phyloP scores from a whole-genome alignment of 2,113 vertebrate genomes.

The Percina caprodes region DNA sequence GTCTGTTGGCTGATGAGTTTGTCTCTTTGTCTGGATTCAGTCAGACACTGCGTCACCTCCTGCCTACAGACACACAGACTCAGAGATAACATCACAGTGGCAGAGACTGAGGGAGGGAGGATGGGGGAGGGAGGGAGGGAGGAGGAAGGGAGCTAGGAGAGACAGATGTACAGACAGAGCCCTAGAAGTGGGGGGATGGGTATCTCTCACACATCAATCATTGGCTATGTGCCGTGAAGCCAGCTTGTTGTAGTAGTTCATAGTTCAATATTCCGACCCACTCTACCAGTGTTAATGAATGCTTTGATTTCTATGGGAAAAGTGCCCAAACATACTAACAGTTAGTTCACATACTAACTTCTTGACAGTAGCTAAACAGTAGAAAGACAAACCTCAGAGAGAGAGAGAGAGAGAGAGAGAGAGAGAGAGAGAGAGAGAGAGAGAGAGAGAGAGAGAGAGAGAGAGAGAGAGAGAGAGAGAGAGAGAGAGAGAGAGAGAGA shows the following conservation, averaged over 20 bases:
- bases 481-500: not conserved
- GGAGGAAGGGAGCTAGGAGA: conserved; percentile 64
- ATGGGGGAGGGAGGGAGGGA: conserved; percentile 24
- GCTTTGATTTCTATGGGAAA: conserved; percentile 50
- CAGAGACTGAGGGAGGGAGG: conserved; percentile 75
- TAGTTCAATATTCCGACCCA: conserved; percentile 72
- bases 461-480: not conserved
- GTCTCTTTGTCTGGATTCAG: conserved; percentile 87
- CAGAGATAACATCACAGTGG: conserved; percentile 88
- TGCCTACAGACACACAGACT: conserved; percentile 89
- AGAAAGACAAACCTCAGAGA: conserved; percentile 9
- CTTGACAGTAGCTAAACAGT: conserved; percentile 18
- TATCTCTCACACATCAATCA: conserved; percentile 84
- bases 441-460: not conserved
- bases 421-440: not conserved
- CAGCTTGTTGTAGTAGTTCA: conserved; percentile 76
- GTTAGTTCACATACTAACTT: conserved; percentile 54
- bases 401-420: not conserved
- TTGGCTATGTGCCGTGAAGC: conserved; percentile 71
- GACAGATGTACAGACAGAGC: conserved; percentile 88
- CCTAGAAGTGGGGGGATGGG: conserved; percentile 80
- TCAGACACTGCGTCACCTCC: conserved; percentile 90
- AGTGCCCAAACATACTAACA: conserved; percentile 51
- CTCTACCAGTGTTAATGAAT: conserved; percentile 56
- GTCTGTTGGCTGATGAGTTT: conserved; percentile 87